Evolutionary conservation across 1,140 invertebrate genomes (phyloP), one percentile per base, ranked within the genome.

Genomic region (Daktulosphaira vitifoliae): DNA sequence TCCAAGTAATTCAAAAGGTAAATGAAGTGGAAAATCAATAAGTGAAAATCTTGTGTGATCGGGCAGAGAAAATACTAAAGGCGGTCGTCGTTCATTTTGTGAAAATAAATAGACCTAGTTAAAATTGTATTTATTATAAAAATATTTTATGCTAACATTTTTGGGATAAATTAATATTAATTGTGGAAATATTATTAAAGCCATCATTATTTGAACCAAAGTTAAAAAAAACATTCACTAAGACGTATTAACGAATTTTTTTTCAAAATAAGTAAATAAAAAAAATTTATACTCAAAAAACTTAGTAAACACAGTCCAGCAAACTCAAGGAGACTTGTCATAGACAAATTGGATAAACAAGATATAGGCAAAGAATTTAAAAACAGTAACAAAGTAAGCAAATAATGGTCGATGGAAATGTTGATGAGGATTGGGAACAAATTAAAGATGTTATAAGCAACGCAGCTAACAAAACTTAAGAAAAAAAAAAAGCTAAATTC

Each of bases 21-120:
- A 79, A 79, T 99, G 97, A 44, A 99, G 78, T 5, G 97, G 97
- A 76, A 98, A 99, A 77, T 99, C 97, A 20, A 98, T 89, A 49
- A 99, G 78, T 16, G 92, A 86, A 77, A 99, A 98, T 69, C 84
- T 83, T 71, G 87, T 98, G 78, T 98, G 94, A 77, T 98, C 96
- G 8, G 97, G 96, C 68, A 99, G 78, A 16, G 96, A 95, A 77
- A 99, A 98, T 37, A 92, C 80, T 42, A 99, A 78, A 1, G 93
- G 88, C 59, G 86, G 83, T 71, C 94, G 89, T 26, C 95, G 79
- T 64, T 85, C 53, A 2, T 66, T 86, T n/a, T 85, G 82, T 20
- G 93, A 92, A 54, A 98, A 78, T 39, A 98, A 85, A 77, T 96
- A 90, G 33, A 98, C 75, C 81, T 84, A 76, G 54, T 78, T 74